These are phyloP conservation scores for Hemistola chrysoprasaria DNA, from an alignment of 2,888 invertebrate genomes.

Conservation along the genomic window DNA sequence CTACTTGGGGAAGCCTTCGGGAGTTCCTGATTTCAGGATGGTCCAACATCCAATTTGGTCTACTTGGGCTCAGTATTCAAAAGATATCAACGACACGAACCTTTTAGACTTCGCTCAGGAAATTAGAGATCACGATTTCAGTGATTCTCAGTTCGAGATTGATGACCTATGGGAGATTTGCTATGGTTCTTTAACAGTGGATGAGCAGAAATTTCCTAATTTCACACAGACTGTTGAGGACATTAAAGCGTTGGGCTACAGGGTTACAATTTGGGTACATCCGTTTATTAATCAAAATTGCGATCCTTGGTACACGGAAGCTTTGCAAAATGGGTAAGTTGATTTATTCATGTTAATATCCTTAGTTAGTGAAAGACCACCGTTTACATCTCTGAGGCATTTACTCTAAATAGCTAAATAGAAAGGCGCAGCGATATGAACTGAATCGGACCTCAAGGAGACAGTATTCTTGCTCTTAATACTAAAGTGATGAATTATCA, in stretches of 20 bases:
- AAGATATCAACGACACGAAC: slow-evolving; percentile 82
- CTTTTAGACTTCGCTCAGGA: slow-evolving; percentile 85
- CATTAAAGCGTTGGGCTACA: slow-evolving; percentile 85
- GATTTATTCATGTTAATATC: too few relatives aligned
- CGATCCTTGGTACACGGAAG: slow-evolving; percentile 81
- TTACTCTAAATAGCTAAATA: too few relatives aligned
- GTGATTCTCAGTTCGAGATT: slow-evolving; percentile 90
- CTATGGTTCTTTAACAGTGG: slow-evolving; percentile 90
- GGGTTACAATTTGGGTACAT: slow-evolving; percentile 92
- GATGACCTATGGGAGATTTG: slow-evolving; percentile 94
- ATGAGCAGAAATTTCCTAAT: slow-evolving; percentile 86
- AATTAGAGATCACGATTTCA: slow-evolving; percentile 84
- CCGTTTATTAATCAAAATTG: slow-evolving; percentile 92
- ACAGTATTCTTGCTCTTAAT: too few relatives aligned
- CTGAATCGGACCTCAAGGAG: too few relatives aligned
- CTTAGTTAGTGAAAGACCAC: too few relatives aligned
- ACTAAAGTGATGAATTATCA: too few relatives aligned
- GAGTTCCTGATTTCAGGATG: slow-evolving; percentile 85
- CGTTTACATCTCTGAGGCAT: too few relatives aligned
- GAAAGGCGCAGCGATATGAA: too few relatives aligned
- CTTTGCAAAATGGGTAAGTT: slow-evolving; percentile 78
- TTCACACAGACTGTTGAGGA: slow-evolving; percentile 82
- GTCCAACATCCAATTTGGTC: slow-evolving; percentile 93
- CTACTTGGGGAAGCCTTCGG: slow-evolving; percentile 84
- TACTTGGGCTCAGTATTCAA: slow-evolving; percentile 90